Evolutionary conservation across 2,113 vertebrate species (phyloP).

Genomic region (Morone chrysops): DNA sequence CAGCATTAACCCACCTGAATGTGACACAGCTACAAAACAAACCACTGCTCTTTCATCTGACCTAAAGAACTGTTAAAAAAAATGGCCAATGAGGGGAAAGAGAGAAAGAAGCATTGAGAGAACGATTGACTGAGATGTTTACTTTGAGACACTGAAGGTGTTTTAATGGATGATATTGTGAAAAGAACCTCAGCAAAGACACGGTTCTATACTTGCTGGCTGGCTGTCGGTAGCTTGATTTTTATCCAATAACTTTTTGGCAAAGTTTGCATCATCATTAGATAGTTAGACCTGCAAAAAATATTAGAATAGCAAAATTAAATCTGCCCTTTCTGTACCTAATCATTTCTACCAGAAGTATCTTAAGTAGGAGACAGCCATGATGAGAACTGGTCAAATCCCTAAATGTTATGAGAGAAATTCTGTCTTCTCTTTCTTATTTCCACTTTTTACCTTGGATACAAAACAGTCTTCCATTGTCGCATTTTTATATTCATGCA

Average conservation of each 20-base stretch:
- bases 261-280: not conserved
- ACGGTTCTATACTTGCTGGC: not conserved
- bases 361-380: not conserved
- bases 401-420: not conserved
- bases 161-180: slow-evolving; percentile 22
- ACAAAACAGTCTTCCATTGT: not conserved
- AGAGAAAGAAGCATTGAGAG: slow-evolving; percentile 10
- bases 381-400: not conserved
- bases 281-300: slow-evolving; percentile 6
- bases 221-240: not conserved
- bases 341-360: not conserved
- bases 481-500: not conserved
- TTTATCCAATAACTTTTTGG: slow-evolving; percentile 13
- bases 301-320: not conserved
- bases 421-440: not conserved
- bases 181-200: not conserved
- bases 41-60: not conserved
- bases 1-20: not conserved
- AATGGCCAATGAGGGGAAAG: not conserved
- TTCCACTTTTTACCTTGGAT: not conserved
- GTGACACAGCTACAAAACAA: slow-evolving; percentile 11
- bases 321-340: not conserved
- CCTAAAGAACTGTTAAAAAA: not conserved
- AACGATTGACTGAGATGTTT: slow-evolving; percentile 14
- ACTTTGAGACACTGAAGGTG: not conserved